Base-by-base conservation (phyloP, 2,888 invertebrate genomes). In the Mylabris sibirica region DNA sequence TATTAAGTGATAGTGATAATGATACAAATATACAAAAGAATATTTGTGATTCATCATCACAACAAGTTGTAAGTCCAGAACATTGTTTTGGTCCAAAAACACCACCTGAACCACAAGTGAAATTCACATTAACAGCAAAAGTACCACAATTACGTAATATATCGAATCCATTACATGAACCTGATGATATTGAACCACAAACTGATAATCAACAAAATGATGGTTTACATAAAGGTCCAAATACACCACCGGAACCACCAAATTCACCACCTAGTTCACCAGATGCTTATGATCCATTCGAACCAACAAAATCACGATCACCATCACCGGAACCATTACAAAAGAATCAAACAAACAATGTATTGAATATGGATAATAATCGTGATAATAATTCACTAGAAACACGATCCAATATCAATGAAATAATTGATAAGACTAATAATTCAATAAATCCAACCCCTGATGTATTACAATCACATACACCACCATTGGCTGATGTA, bases 251-350 rank as follows among this genome's bases (percentile, higher is more conserved):
- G 0, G 90, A 90, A 74, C 90, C 90, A 0, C 91, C 91, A 63
- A 89, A 88, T 68, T 90, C 90, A 8, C 90, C 90, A 0, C 90
- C 90, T 0, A 90, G 90, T 71, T 91, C 93, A 14, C 93, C 93
- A 0, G 94, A 94, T 84, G 94, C 91, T 3, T 96, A 96, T 84
- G 95, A 96, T 89, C 96, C 96, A 1, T 96, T 95, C 84, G 95
- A 96, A 84, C 96, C 96, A 0, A 95, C 96, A 9, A 93, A 94
- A 83, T 94, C 95, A 0, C 86, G 92, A 22, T 91, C 92, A 14
- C 90, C 89, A 0, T 89, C 90, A 0, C 90, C 89, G 0, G 85
- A 87, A 76, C 82, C 85, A 72, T 75, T 79, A 57, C 71, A 76
- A 63, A 70, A 67, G 17, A 70, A 57, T 11, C 72, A 59, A 63